Evolutionary conservation across 2,888 invertebrate species (phyloP).

Genomic region (Hofmannophila pseudospretella): DNA sequence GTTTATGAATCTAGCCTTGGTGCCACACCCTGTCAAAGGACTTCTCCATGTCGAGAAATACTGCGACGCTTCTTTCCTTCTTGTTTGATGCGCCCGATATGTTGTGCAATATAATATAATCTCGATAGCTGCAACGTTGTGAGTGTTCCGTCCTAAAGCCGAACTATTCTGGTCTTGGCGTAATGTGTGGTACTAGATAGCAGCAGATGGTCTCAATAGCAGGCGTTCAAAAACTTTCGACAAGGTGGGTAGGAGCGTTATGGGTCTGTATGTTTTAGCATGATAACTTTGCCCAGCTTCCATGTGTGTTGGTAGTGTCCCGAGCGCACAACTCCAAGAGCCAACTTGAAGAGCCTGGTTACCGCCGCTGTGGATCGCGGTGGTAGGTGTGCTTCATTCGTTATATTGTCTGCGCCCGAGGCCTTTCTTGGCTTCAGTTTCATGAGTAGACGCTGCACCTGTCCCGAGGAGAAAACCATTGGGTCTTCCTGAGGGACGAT

Average conservation of each 20-base stretch:
- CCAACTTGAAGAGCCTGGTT: slow-evolving; percentile 15
- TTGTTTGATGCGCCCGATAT: slow-evolving; percentile 4
- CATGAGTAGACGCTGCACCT: neutral
- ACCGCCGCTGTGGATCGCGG: slow-evolving; percentile 8
- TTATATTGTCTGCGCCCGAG: slow-evolving; percentile 14
- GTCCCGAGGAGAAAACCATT: slow-evolving; percentile 9
- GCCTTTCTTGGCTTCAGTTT: slow-evolving; percentile 12
- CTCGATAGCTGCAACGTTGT: slow-evolving; percentile 24
- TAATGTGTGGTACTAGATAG: neutral
- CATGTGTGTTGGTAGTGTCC: slow-evolving; percentile 17
- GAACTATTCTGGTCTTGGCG: slow-evolving; percentile 16
- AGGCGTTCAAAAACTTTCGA: slow-evolving; percentile 6
- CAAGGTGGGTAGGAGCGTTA: slow-evolving; percentile 2
- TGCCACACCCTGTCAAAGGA: slow-evolving; percentile 30
- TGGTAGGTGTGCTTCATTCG: slow-evolving; percentile 14
- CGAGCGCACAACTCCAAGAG: slow-evolving; percentile 15
- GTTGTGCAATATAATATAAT: slow-evolving; percentile 22
- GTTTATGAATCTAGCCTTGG: no score
- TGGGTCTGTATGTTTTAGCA: slow-evolving; percentile 17
- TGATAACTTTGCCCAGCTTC: slow-evolving; percentile 15
- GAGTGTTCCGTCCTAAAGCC: slow-evolving; percentile 20
- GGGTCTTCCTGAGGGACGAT: neutral
- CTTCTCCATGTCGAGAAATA: slow-evolving; percentile 24
- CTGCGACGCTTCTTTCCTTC: slow-evolving; percentile 3
- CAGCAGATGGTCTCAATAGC: no score